These are phyloP conservation scores for Dufourea novaeangliae DNA, from an alignment of 1,140 invertebrate species.

Conservation along the genomic window DNA sequence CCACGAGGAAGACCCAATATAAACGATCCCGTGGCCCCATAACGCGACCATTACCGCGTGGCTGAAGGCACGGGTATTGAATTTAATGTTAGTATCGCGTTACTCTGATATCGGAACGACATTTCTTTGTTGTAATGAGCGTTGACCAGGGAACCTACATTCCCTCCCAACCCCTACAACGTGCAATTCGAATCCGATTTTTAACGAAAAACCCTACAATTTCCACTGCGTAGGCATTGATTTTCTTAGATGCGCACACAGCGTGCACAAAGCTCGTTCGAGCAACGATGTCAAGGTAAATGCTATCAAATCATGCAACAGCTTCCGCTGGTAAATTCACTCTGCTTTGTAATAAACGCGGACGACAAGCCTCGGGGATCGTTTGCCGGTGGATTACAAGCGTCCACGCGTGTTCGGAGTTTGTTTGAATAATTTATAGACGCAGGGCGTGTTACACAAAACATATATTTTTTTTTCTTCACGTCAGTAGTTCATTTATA, in stretches of 20 bases:
- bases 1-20: not conserved
- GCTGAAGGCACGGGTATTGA: not conserved
- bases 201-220: too few species aligned
- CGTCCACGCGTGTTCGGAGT: too few species aligned
- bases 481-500: too few species aligned
- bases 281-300: not conserved
- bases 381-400: too few species aligned
- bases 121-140: not conserved
- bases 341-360: too few species aligned
- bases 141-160: not conserved
- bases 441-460: too few species aligned
- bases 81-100: constrained; percentile 1
- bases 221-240: not conserved
- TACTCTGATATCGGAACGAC: not conserved
- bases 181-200: too few species aligned
- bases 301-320: not conserved
- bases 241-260: not conserved
- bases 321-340: not conserved
- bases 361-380: too few species aligned
- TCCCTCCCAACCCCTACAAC: too few species aligned
- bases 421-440: too few species aligned
- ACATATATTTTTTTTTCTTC: too few species aligned
- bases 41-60: not conserved
- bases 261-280: not conserved
- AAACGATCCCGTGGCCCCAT: not conserved